Base-by-base conservation (phyloP, 2,113 vertebrate genomes). In the Clupea harengus region DNA sequence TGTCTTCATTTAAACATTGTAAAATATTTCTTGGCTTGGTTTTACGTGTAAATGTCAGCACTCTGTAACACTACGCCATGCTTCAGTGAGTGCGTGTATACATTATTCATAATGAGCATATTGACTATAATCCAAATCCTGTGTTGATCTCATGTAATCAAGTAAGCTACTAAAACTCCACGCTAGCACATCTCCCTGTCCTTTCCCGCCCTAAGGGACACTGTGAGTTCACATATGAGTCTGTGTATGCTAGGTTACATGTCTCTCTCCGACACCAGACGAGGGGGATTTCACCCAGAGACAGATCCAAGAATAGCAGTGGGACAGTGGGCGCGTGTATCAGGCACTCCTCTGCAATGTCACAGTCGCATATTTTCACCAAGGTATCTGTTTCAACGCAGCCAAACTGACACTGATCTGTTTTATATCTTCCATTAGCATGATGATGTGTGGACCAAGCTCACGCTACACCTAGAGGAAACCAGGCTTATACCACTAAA, bases 91-190 rank as follows among this genome's bases (percentile, higher is more conserved):
- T 81, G 49, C 50, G 25, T 52, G 72, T 20, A 25, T 81, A 86
- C 84, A 82, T 54, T 82, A 82, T 82, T 25, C 52, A 88, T 85
- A 89, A 86, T 83, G 80, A 64, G 85, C 85, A 88, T 78, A 87
- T 28, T 82, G 86, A 81, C 60, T 81, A 84, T 92, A 91, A 93
- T 92, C 92, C 85, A 91, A 93, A 93, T 92, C 91, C 90, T 87
- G 57, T 49, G 87, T 72, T 89, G 88, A 91, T 90, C 89, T 88
- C 64, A 90, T 90, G 87, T 88, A 88, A 82, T 57, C 47, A 57
- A 87, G 86, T 93, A 90, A 92, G 45, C 86, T 78, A 89, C 67
- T 88, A 47, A 92, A 85, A 83, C 82, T 82, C 85, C 45, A 88
- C 9, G 60, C 83, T 87, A 86, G 89, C 85, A 91, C 72, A 84